Percentiles rank a stretch among this genome's conserved stretches.
Evolutionary conservation across 2,113 vertebrate species (phyloP).

Genomic region (Pyrgilauda ruficollis): DNA sequence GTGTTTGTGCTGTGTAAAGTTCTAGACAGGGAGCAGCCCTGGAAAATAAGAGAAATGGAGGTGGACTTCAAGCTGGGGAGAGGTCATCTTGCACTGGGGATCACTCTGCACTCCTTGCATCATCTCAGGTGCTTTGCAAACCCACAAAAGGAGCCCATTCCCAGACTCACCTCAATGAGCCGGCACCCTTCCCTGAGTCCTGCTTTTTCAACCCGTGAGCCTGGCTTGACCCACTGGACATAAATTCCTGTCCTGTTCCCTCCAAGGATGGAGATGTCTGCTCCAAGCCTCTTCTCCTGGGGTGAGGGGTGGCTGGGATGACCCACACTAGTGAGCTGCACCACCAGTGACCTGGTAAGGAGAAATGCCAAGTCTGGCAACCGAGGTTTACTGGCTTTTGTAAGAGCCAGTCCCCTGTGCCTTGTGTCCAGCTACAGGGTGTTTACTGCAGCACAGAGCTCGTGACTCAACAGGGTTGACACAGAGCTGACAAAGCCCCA

Average conservation of each 20-base stretch:
- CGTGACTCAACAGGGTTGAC: neutral
- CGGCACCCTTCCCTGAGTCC: conserved; percentile 82
- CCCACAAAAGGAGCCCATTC: neutral
- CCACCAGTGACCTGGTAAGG: conserved; percentile 70
- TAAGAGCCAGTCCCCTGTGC: neutral
- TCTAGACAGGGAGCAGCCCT: neutral
- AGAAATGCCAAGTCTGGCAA: neutral
- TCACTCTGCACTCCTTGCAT: neutral
- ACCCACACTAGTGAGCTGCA: conserved; percentile 57
- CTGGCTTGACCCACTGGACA: conserved; percentile 80
- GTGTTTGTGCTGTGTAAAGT: neutral
- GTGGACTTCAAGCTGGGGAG: neutral
- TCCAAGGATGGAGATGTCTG: conserved; percentile 78
- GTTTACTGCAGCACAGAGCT: neutral
- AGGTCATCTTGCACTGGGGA: neutral
- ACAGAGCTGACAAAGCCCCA: neutral
- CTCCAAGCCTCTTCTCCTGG: conserved; percentile 69
- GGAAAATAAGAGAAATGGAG: neutral
- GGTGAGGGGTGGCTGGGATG: conserved; percentile 35
- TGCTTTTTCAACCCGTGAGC: conserved; percentile 76
- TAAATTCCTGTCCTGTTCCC: conserved; percentile 84
- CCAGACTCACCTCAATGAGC: conserved; percentile 79
- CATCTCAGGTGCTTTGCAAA: neutral
- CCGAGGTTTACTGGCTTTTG: neutral
- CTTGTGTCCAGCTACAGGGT: neutral